A percentile compares a stretch with the other conserved stretches of the same genome.
Conservation (phyloP, 2,888 invertebrate genomes). For the Apodemia hepburni region DNA sequence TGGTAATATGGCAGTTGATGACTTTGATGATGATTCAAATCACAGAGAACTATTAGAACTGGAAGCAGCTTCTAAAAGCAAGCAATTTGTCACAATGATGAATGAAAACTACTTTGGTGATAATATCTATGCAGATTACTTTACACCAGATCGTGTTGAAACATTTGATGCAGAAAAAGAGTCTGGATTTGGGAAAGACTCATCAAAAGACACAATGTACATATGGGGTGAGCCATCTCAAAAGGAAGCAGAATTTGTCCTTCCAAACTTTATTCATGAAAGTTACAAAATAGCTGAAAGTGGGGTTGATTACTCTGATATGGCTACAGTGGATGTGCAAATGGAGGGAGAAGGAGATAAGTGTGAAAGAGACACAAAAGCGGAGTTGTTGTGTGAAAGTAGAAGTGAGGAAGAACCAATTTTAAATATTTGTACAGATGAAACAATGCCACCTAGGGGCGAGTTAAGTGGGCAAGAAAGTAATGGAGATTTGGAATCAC, state of each 20-base stretch:
- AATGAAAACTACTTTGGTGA: conserved; percentile 73
- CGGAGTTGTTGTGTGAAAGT: conserved; percentile 58
- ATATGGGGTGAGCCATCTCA: conserved; percentile 68
- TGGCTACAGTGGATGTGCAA: conserved; percentile 39
- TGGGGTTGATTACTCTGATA: conserved; percentile 54
- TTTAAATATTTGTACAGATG: conserved; percentile 90
- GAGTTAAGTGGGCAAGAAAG: conserved; percentile 94
- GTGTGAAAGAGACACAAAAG: conserved; percentile 58
- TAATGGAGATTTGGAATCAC: conserved; percentile 88
- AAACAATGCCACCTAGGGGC: conserved; percentile 92
- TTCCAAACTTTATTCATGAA: conserved; percentile 71
- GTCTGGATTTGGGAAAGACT: conserved; percentile 46
- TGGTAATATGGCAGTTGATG: conserved; percentile 52
- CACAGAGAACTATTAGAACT: conserved; percentile 62
- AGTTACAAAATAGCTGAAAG: conserved; percentile 68
- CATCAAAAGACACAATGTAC: conserved; percentile 51
- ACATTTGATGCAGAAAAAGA: conserved; percentile 56
- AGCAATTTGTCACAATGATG: conserved; percentile 72
- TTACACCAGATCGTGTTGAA: conserved; percentile 65
- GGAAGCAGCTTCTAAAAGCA: conserved; percentile 63
- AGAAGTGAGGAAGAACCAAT: conserved; percentile 55
- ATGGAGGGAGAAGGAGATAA: conserved; percentile 41
- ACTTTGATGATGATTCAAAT: conserved; percentile 64
- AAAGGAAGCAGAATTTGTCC: conserved; percentile 63
- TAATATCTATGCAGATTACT: conserved; percentile 71